A percentile compares a stretch with the other conserved stretches of the same genome.
These are phyloP conservation scores for Falco novaeseelandiae DNA, from an alignment of 2,797 vertebrate species.

Conservation along the genomic window DNA sequence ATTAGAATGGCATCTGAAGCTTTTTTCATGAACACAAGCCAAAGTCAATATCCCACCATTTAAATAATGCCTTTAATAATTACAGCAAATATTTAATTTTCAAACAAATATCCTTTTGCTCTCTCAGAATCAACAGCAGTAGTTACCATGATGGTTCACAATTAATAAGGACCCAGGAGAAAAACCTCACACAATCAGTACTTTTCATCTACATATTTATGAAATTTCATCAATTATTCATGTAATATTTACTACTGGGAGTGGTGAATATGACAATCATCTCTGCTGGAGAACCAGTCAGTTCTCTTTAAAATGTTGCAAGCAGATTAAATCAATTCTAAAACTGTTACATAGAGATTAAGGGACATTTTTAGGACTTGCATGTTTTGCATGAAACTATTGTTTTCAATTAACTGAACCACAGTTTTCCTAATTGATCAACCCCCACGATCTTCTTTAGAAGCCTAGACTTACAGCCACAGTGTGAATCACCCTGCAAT, in stretches of 20 bases:
- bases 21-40: neutral
- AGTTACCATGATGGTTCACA: conserved; percentile 38
- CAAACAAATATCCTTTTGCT: conserved; percentile 29
- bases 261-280: neutral
- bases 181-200: conserved; percentile 49
- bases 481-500: conserved; percentile 45
- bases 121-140: conserved; percentile 13
- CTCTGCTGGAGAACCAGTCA: neutral
- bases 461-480: conserved; percentile 4
- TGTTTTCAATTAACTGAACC: conserved; percentile 27
- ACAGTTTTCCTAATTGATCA: neutral
- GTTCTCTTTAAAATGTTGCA: neutral
- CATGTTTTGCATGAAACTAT: neutral
- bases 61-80: conserved; percentile 43
- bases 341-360: neutral
- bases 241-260: conserved; percentile 30
- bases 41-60: neutral
- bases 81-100: conserved; percentile 54
- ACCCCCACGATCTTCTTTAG: neutral
- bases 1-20: neutral
- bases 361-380: conserved; percentile 17
- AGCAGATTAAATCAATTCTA: neutral
- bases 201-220: conserved; percentile 73
- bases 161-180: conserved; percentile 67
- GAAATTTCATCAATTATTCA: conserved; percentile 63